Evolutionary conservation across 2,888 invertebrate genomes (phyloP), one percentile per base, ranked within the genome.

Genomic region (Parelbella ahira): DNA sequence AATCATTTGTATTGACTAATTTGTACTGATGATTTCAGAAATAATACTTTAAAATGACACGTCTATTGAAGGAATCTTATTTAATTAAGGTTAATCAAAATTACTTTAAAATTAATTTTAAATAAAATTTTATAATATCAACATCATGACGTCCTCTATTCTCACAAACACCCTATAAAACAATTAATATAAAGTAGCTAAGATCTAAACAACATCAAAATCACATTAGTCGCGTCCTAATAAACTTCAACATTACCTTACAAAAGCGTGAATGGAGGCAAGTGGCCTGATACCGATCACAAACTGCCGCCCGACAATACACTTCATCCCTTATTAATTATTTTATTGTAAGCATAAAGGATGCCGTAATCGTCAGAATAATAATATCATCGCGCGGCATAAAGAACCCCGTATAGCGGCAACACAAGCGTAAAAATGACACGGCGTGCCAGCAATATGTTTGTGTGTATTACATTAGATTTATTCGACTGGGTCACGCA

Each of bases 401-500:
- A 83, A 80, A 86, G 83, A 82, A 83, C 82, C 84, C 83, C 76
- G 75, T 82, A 80, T 80, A 82, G 76, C 78, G 76, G 63, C 77
- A 84, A 87, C 86, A 86, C 87, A 81, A 78, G 83, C 86, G 83
- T 84, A 86, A 86, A 86, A 84, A 84, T 87, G 81, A 84, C 82
- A 83, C 80, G 76, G 67, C 77, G 72, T 68, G 72, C 75, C 68
- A 77, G 75, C 83, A 84, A 84, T 86, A 84, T 84, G 86, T 84
- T 83, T 83, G 84, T 83, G 78, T 86, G 86, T 80, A 80, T 76
- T 70, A 66, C 65, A 75, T 82, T 83, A 82, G 82, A 86, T 86
- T 86, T 86, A 84, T 86, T 82, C 78, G 84, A 83, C 80, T 86
- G 82, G 86, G 86, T 84, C 83, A 86, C 84, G 63, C 83, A 83